Percentiles rank a stretch among this genome's conserved stretches.
Conservation (phyloP, 2,797 vertebrate genomes). For the Synaphobranchus kaupii region DNA sequence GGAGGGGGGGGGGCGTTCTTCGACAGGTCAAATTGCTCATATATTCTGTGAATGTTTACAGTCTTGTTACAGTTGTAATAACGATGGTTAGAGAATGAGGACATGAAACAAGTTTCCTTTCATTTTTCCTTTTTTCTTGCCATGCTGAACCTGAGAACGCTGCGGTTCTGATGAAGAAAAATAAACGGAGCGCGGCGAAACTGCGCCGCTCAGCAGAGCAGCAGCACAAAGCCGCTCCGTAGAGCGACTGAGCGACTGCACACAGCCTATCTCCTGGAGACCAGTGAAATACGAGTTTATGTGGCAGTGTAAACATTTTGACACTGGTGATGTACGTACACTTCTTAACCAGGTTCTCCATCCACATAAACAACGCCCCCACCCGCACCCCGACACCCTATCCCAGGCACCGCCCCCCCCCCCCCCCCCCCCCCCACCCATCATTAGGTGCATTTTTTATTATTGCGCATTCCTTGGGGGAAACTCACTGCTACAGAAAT, state of each 20-base stretch:
- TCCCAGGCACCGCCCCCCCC: background rate
- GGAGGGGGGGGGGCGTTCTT: constrained; percentile 24
- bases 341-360: constrained; percentile 16
- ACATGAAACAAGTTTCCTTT: constrained; percentile 50
- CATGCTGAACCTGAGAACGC: constrained; percentile 37
- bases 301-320: constrained; percentile 68
- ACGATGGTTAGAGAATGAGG: constrained; percentile 71
- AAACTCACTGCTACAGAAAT: constrained; percentile 49
- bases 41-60: constrained; percentile 77
- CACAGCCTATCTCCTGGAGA: constrained; percentile 48
- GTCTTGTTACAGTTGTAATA: constrained; percentile 74
- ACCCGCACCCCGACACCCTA: background rate
- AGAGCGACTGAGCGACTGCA: too few species aligned
- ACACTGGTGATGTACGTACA: constrained; percentile 56
- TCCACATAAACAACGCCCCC: constrained; percentile 19
- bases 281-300: constrained; percentile 63
- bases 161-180: constrained; percentile 24
- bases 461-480: constrained; percentile 67
- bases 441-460: constrained; percentile 31
- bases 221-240: constrained; percentile 16
- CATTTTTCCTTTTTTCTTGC: constrained; percentile 59
- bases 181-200: constrained; percentile 27
- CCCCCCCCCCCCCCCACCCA: background rate
- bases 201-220: constrained; percentile 25
- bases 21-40: constrained; percentile 73